These are phyloP conservation scores for Sorex araneus DNA, from an alignment of 2,113 vertebrate species.

Conservation along the genomic window DNA sequence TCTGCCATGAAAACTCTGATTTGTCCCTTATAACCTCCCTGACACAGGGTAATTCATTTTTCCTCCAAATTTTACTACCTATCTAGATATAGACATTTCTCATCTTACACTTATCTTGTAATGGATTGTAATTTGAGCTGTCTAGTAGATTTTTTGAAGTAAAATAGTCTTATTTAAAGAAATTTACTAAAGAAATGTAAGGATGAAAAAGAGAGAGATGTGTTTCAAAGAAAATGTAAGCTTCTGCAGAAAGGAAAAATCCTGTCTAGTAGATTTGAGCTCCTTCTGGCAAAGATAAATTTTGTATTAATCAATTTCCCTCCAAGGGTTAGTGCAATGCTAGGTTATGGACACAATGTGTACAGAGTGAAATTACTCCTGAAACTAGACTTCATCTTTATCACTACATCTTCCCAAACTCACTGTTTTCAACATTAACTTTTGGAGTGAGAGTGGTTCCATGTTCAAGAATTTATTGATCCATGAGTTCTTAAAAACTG, in stretches of 20 bases:
- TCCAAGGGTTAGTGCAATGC: background rate
- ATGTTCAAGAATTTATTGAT: background rate
- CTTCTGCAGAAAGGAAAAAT: no score
- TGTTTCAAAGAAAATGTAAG: no score
- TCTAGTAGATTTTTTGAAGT: background rate
- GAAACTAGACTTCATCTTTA: background rate
- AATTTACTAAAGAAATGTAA: no score
- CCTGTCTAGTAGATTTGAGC: no score
- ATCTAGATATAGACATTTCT: slow-evolving; percentile 6
- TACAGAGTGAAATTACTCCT: slow-evolving; percentile 4
- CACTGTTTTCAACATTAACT: background rate
- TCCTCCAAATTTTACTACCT: background rate
- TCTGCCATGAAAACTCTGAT: slow-evolving; percentile 32
- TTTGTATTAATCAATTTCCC: background rate
- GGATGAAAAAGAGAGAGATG: no score
- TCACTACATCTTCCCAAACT: background rate
- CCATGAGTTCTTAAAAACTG: background rate
- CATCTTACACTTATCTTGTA: background rate
- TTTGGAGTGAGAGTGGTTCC: background rate
- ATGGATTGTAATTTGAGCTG: background rate
- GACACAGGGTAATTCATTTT: background rate
- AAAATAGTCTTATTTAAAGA: no score
- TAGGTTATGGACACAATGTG: background rate
- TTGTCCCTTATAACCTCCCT: background rate
- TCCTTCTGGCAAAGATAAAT: background rate